Percentiles rank a stretch among this genome's conserved stretches.
Evolutionary conservation across 2,797 vertebrate genomes (phyloP).

Genomic region (Neosalanx taihuensis): DNA sequence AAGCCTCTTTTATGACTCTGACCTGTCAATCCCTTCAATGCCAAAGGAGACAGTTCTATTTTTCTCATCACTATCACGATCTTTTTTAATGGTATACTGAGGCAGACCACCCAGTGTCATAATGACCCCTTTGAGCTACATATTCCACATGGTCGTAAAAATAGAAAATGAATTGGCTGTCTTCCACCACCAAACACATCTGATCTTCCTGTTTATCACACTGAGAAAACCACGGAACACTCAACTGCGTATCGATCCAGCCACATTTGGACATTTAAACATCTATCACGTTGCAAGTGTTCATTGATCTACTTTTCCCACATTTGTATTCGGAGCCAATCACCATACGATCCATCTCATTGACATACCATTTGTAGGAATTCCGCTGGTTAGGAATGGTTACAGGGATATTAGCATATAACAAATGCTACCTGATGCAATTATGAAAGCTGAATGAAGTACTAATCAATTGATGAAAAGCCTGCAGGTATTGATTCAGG

Average conservation of each 20-base stretch:
- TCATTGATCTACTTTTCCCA: constrained; percentile 51
- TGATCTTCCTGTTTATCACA: constrained; percentile 61
- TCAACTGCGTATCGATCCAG: constrained; percentile 51
- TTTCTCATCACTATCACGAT: constrained; percentile 34
- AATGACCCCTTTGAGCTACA: constrained; percentile 62
- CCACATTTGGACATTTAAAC: constrained; percentile 53
- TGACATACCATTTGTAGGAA: constrained; percentile 65
- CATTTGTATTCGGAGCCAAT: constrained; percentile 54
- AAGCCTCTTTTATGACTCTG: constrained; percentile 52
- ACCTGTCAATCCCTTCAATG: constrained; percentile 47
- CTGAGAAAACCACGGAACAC: constrained; percentile 47
- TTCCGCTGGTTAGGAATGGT: constrained; percentile 53
- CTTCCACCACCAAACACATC: constrained; percentile 43
- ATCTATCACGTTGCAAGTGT: constrained; percentile 46
- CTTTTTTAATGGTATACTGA: constrained; percentile 52
- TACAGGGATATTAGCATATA: constrained; percentile 54
- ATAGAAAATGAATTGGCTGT: constrained; percentile 64
- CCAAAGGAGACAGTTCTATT: constrained; percentile 51
- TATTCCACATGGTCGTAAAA: constrained; percentile 55
- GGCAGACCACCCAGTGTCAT: constrained; percentile 55
- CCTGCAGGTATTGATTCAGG: constrained; percentile 46
- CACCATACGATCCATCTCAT: constrained; percentile 55
- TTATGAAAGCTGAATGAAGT: constrained; percentile 32
- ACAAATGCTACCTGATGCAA: constrained; percentile 45
- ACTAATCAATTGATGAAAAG: constrained; percentile 58